phyloP scores from a whole-genome alignment of 1,140 invertebrate species.

The Potamilus streckersoni region DNA sequence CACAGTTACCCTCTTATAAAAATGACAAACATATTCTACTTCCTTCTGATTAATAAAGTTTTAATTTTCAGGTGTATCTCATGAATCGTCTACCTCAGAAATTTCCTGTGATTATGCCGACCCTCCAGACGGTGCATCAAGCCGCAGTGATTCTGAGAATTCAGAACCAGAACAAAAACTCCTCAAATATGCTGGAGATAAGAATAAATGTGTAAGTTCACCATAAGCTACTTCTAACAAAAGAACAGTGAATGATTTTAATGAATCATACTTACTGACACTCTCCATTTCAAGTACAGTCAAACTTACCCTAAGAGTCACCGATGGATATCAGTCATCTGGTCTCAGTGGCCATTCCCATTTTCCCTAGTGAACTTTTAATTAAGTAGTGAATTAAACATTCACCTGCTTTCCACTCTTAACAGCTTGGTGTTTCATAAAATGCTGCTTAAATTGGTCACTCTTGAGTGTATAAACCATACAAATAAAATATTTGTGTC shows the following conservation, averaged over 20 bases:
- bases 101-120: constrained; percentile 96
- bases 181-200: constrained; percentile 57
- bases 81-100: constrained; percentile 86
- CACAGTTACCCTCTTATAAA: no score
- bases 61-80: constrained; percentile 56
- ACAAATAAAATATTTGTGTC: no score
- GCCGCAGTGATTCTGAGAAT: constrained; percentile 55
- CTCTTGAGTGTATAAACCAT: no score
- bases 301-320: no score
- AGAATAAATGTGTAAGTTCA: constrained; percentile 58
- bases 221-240: neutral
- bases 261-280: neutral
- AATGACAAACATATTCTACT: no score
- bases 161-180: constrained; percentile 65
- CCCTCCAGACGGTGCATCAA: constrained; percentile 86
- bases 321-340: neutral
- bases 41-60: neutral
- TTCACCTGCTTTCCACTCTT: no score
- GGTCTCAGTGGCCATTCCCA: no score
- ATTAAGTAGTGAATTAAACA: no score
- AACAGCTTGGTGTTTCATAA: no score
- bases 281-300: no score
- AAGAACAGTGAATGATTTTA: neutral
- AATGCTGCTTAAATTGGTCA: no score
- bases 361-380: no score